A percentile compares a stretch with the other conserved stretches of the same genome.
These are phyloP conservation scores for Listrodromus nycthemerus DNA, from an alignment of 2,888 invertebrate species.

Conservation along the genomic window DNA sequence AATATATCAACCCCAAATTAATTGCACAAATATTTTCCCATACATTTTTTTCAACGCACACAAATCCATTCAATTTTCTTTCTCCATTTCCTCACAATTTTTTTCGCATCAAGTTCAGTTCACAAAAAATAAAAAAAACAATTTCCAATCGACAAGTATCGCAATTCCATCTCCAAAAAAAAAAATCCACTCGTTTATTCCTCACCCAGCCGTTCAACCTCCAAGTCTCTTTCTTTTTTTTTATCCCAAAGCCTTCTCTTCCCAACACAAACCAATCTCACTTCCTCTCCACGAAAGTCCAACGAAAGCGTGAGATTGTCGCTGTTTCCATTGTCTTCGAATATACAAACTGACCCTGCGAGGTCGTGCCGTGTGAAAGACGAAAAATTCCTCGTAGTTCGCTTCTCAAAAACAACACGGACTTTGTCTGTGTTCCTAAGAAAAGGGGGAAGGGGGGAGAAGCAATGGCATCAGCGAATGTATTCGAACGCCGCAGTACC, in stretches of 20 bases:
- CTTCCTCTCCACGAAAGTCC: conserved; percentile 32
- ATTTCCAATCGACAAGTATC: not conserved
- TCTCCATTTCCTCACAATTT: no score
- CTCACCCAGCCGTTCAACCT: no score
- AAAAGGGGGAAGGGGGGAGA: not conserved
- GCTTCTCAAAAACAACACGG: conserved; percentile 32
- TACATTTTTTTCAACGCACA: no score
- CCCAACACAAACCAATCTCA: not conserved
- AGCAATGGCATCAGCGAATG: conserved; percentile 34
- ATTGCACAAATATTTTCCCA: no score
- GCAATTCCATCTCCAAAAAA: no score
- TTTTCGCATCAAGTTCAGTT: not conserved
- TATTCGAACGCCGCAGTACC: conserved; percentile 36
- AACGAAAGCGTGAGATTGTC: conserved; percentile 60
- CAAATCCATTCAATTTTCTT: no score
- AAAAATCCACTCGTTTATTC: not conserved
- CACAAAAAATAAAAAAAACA: no score
- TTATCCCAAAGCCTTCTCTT: conserved; percentile 26
- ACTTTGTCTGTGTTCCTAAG: not conserved
- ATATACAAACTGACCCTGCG: conserved; percentile 1
- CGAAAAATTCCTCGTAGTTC: conserved; percentile 48
- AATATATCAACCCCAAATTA: no score
- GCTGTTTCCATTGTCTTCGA: conserved; percentile 20
- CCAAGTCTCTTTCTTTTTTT: conserved; percentile 25
- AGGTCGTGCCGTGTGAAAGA: conserved; percentile 49